These are phyloP conservation scores for Octodon degus DNA, from an alignment of 2,113 vertebrate genomes.

Conservation along the genomic window DNA sequence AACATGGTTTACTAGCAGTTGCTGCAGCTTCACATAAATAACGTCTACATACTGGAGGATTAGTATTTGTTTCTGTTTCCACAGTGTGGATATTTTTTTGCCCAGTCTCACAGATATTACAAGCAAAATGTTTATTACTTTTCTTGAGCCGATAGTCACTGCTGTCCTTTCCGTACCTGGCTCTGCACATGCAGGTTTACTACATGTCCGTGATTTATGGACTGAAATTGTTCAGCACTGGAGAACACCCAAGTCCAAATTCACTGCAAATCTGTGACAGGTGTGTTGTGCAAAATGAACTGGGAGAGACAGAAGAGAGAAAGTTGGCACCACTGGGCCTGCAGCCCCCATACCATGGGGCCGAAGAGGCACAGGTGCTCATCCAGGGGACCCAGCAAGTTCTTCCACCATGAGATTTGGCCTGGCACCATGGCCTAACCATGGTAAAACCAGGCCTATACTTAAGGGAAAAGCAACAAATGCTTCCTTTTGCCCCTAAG, in stretches of 20 bases:
- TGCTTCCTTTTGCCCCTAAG: no score
- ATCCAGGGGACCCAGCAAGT: no score
- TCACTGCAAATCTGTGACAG: background rate
- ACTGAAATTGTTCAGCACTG: background rate
- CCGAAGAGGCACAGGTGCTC: background rate
- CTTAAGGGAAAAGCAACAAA: background rate
- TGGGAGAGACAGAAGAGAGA: background rate
- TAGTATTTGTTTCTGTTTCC: background rate
- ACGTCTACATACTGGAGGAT: background rate
- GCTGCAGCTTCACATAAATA: background rate
- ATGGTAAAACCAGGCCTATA: no score
- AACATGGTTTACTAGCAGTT: background rate
- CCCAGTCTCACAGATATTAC: background rate
- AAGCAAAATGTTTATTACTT: background rate
- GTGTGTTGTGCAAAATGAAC: background rate
- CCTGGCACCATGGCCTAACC: background rate
- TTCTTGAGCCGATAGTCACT: background rate
- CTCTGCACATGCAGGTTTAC: background rate
- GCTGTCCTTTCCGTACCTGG: background rate
- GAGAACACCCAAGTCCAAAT: background rate
- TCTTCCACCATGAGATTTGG: background rate
- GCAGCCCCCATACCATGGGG: no score
- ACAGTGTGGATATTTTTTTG: background rate
- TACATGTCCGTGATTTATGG: background rate
- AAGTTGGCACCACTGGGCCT: background rate